Percentiles rank a stretch among this genome's conserved stretches.
Conservation (phyloP, 2,888 invertebrate species). For the Macrophya alboannulata region DNA sequence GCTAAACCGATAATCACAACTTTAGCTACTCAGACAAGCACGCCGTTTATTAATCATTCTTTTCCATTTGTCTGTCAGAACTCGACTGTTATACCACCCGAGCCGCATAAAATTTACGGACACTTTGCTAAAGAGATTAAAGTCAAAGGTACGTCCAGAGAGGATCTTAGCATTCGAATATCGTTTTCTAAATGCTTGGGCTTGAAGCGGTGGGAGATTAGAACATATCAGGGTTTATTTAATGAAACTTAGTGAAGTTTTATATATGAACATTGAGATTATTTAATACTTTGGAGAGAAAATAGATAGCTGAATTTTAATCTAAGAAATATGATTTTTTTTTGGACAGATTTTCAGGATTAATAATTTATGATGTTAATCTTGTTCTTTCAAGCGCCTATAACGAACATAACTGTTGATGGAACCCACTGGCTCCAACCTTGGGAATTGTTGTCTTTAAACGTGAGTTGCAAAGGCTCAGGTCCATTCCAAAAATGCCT, state of each 20-base stretch:
- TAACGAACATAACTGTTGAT: conserved; percentile 86
- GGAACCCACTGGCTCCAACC: conserved; percentile 93
- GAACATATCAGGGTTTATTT: neutral
- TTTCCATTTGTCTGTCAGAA: conserved; percentile 83
- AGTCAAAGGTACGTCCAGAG: conserved; percentile 84
- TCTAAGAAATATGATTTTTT: neutral
- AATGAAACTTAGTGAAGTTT: neutral
- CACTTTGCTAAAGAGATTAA: conserved; percentile 86
- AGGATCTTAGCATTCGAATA: neutral
- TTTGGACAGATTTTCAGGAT: no score
- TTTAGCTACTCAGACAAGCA: conserved; percentile 55
- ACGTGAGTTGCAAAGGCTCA: conserved; percentile 89
- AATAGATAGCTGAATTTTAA: neutral
- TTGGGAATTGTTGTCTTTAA: conserved; percentile 88
- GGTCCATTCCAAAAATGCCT: conserved; percentile 88
- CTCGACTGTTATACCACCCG: conserved; percentile 84
- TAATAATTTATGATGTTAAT: conserved; percentile 1
- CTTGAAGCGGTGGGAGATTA: no score
- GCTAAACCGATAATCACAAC: conserved; percentile 57
- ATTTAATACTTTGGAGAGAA: neutral
- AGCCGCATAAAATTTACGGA: conserved; percentile 87
- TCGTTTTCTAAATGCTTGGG: neutral
- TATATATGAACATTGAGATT: neutral
- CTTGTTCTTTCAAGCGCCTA: conserved; percentile 81
- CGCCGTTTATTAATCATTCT: conserved; percentile 69